Evolutionary conservation across 2,797 vertebrate species (phyloP).

Genomic region (Chanos chanos): DNA sequence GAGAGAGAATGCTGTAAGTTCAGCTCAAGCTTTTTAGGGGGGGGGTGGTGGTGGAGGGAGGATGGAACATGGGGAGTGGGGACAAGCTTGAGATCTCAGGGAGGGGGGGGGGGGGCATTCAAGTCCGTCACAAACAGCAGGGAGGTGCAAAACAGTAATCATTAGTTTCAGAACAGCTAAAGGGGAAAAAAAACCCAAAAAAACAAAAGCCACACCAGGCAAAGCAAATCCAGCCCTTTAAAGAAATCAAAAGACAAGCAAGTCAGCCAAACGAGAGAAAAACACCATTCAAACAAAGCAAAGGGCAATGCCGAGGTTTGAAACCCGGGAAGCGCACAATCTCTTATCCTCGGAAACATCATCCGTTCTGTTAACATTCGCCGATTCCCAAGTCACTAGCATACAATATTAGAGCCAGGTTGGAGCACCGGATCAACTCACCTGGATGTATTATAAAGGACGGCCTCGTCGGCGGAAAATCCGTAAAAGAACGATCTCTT

Average conservation of each 20-base stretch:
- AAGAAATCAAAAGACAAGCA: conserved; percentile 29
- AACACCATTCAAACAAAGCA: conserved; percentile 59
- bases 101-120: conserved; percentile 71
- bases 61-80: too few species aligned
- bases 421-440: conserved; percentile 67
- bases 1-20: neutral
- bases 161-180: conserved; percentile 36
- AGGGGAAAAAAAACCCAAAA: neutral
- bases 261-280: conserved; percentile 59
- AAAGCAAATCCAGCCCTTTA: conserved; percentile 49
- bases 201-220: conserved; percentile 38
- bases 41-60: neutral
- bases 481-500: conserved; percentile 69
- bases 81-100: conserved; percentile 7
- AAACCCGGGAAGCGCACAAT: conserved; percentile 56
- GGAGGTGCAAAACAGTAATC: conserved; percentile 63
- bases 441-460: conserved; percentile 67
- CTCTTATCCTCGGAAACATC: conserved; percentile 41
- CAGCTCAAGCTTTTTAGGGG: conserved; percentile 16
- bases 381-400: conserved; percentile 35
- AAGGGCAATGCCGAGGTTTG: conserved; percentile 51
- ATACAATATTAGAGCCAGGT: conserved; percentile 35
- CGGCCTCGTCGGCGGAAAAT: conserved; percentile 67
- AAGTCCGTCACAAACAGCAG: conserved; percentile 66
- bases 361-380: conserved; percentile 35